Evolutionary conservation across 2,113 vertebrate species (phyloP), one percentile per base, ranked within the genome.

Genomic region (Poeciliopsis prolifica): DNA sequence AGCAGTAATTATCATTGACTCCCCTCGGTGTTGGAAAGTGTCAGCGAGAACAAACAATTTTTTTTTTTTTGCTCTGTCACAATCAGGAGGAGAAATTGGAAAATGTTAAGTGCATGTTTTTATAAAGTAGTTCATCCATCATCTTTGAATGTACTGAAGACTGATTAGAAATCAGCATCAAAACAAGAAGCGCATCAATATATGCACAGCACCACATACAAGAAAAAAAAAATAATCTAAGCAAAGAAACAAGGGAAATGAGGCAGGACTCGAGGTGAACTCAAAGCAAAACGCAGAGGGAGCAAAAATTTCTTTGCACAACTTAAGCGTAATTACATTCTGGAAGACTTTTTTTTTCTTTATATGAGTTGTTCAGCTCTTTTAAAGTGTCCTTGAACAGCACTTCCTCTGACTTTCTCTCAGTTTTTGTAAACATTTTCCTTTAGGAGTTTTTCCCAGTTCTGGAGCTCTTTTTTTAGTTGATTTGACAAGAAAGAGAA

Each of bases 1-100:
- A 15, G 30, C 10, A 40, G 74, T 78, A 70, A 85, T 86, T 74
- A 24, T 74, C 61, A 12, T 70, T 60, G 48, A 15, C 44, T 68
- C 72, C 28, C n/a, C 29, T 68, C 4, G 3, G 28, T 31, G 69
- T 13, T 15, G 24, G 54, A 30, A 15, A 61, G 65, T 40, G 2
- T 31, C 48, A 5, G 65, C 26, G n/a, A 62, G 60, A 66, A 69
- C 9, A 26, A 67, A 65, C 22, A 28, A 22, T n/a, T 54, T 9
- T 58, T 58, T 58, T 40, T 62, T 28, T 30, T 40, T 5, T 5
- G 61, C 3, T 24, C 2, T 30, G 54, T 29, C 40, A 51, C 60
- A 73, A 26, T 72, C 72, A 70, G 44, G 15, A 29, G 54, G 61
- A 44, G 44, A 44, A 79, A 73, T 19, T 48, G 44, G 5, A 48